phyloP scores from a whole-genome alignment of 2,113 vertebrate species.

The Chelonoidis abingdonii region DNA sequence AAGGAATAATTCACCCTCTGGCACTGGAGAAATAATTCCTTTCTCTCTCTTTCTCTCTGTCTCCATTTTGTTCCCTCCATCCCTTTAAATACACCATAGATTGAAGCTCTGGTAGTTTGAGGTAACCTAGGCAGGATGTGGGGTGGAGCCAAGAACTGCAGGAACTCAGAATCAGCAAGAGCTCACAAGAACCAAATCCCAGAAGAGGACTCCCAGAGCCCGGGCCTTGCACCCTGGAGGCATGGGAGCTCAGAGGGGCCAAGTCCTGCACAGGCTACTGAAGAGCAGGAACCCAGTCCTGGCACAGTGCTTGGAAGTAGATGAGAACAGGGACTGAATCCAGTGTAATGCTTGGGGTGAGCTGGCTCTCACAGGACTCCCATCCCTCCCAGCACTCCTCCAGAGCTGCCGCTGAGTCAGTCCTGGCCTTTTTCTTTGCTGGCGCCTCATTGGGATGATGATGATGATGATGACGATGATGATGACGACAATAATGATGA shows the following conservation, averaged over 20 bases:
- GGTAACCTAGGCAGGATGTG: not conserved
- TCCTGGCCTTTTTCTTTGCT: not conserved
- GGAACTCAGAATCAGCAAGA: not conserved
- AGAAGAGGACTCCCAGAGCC: not conserved
- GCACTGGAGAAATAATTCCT: not conserved
- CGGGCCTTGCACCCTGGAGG: not conserved
- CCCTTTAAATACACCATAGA: not conserved
- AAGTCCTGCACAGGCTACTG: not conserved
- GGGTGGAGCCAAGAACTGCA: not conserved
- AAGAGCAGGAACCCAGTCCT: not conserved
- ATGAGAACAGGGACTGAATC: not conserved
- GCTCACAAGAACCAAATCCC: not conserved
- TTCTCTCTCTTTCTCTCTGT: not conserved
- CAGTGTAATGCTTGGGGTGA: not conserved
- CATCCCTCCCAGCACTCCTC: not conserved
- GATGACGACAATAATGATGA: not conserved
- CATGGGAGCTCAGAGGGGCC: not conserved
- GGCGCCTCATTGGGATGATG: not conserved
- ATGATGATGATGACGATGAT: not conserved
- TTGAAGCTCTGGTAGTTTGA: not conserved
- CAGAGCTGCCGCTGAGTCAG: not conserved
- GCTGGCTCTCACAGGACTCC: not conserved
- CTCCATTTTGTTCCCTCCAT: not conserved
- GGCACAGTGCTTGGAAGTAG: not conserved
- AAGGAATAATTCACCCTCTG: not conserved